Conservation (phyloP, 1,140 invertebrate species). For the Drosophila kikkawai region DNA sequence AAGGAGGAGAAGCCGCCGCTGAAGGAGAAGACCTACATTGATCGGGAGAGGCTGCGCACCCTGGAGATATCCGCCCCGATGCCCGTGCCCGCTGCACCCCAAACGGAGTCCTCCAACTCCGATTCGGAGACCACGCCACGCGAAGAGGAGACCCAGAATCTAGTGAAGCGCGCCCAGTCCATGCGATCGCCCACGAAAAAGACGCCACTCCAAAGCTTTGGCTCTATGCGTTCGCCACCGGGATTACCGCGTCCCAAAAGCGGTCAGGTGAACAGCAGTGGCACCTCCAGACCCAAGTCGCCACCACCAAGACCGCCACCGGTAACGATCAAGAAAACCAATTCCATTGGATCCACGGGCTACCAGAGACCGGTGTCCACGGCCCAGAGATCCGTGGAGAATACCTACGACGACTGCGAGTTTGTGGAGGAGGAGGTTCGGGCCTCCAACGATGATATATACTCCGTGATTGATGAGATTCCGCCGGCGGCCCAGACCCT, state of each 20-base stretch:
- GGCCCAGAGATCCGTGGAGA: slow-evolving; percentile 80
- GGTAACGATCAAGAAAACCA: slow-evolving; percentile 79
- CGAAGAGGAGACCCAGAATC: slow-evolving; percentile 80
- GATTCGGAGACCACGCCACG: slow-evolving; percentile 78
- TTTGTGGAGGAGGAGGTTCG: slow-evolving; percentile 86
- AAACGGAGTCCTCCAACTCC: slow-evolving; percentile 78
- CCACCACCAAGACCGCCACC: slow-evolving; percentile 88
- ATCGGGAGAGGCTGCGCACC: slow-evolving; percentile 90
- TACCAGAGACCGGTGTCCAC: slow-evolving; percentile 85
- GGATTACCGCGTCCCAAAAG: slow-evolving; percentile 89
- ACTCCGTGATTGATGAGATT: slow-evolving; percentile 93
- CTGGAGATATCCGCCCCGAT: slow-evolving; percentile 93
- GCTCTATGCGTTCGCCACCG: slow-evolving; percentile 90
- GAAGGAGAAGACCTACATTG: slow-evolving; percentile 88
- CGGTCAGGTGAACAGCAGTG: slow-evolving; percentile 85
- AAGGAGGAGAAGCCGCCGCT: slow-evolving; percentile 87
- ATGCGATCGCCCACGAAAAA: slow-evolving; percentile 88
- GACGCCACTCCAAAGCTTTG: slow-evolving; percentile 89
- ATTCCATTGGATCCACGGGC: slow-evolving; percentile 75
- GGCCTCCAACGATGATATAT: slow-evolving; percentile 91
- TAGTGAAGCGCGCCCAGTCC: slow-evolving; percentile 90
- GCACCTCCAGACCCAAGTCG: slow-evolving; percentile 86
- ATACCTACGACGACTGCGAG: slow-evolving; percentile 92
- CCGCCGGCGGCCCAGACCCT: slow-evolving; percentile 84
- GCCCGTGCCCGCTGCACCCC: slow-evolving; percentile 64